phyloP scores from a whole-genome alignment of 1,140 invertebrate genomes.

The Pinna nobilis region DNA sequence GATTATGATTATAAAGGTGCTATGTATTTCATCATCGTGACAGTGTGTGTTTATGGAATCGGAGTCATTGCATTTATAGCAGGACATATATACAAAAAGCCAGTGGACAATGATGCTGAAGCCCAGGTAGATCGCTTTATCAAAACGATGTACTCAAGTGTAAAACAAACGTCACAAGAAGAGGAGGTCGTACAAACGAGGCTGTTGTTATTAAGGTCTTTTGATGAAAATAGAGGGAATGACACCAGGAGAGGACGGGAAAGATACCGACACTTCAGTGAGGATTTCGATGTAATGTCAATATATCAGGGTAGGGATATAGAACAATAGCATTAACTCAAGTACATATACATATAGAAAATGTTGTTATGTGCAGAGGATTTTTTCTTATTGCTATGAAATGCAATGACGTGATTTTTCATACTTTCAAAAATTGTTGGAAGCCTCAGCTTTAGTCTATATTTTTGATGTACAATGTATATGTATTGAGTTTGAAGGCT shows the following conservation, averaged over 20 bases:
- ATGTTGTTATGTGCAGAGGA: no score
- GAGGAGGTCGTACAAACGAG: neutral
- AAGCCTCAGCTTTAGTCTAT: no score
- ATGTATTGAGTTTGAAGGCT: no score
- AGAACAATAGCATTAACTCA: no score
- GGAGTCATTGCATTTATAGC: constrained; percentile 45
- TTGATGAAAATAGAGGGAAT: constrained; percentile 7
- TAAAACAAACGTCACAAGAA: neutral
- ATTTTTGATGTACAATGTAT: no score
- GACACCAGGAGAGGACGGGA: constrained; percentile 1
- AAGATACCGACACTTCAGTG: neutral
- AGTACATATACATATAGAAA: no score
- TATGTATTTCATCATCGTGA: constrained; percentile 39
- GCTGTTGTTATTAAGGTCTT: neutral
- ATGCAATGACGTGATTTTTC: no score
- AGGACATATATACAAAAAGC: constrained; percentile 29
- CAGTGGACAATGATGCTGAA: constrained; percentile 32
- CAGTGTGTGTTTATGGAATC: constrained; percentile 38
- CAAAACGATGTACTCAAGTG: neutral
- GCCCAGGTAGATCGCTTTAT: constrained; percentile 35
- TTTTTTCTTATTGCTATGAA: no score
- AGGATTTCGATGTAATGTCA: neutral
- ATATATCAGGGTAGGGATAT: no score
- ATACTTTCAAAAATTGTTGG: no score
- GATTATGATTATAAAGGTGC: constrained; percentile 18